Evolutionary conservation across 64 coral and sea anemone species (phyloP), one percentile per base, ranked within the genome.

Genomic region (Dendronephthya gigantea): DNA sequence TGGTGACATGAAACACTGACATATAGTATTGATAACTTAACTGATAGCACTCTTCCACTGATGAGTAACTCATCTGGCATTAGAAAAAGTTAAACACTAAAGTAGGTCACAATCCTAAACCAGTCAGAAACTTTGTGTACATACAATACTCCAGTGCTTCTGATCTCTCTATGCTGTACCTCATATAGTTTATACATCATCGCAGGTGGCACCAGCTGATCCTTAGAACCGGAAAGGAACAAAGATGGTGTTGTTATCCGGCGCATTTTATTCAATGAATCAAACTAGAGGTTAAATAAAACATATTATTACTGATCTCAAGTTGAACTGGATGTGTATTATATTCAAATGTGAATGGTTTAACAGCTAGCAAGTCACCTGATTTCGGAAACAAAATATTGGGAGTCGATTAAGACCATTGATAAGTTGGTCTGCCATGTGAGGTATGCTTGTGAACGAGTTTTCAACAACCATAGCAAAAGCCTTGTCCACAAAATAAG

Each of bases 401-500:
- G 95, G 95, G 3, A 98, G 84, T 70, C 88, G 91, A 72, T 89
- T 81, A 3, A 98, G 84, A 15, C 95, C 95, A 86, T 75, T 92
- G 9, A 98, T 50, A 16, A 98, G 66, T 39, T 93, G 87, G 68
- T 90, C 88, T 32, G 92, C 95, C 92, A 98, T 98, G 15, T 87
- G 68, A 69, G 95, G 95, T 79, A 98, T 98, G 52, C 92, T 98
- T 25, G 92, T 93, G 82, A 98, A 98, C 22, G 95, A 93, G 45
- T 98, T 98, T 72, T 98, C 95, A 14, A 98, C 90, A 83, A 98
- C 87, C 19, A 98, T 69, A n/a, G 95, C 95, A 91, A 93, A 98
- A 28, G 90, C 87, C 85, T 90, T 89, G 36, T 98, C 89, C 23
- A 70, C 33, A 58, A 91, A 98, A 15, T 83, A 76, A 41, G 92